A percentile compares a stretch with the other conserved stretches of the same genome.
phyloP scores from a whole-genome alignment of 1,140 invertebrate genomes.

The Danaus plexippus region DNA sequence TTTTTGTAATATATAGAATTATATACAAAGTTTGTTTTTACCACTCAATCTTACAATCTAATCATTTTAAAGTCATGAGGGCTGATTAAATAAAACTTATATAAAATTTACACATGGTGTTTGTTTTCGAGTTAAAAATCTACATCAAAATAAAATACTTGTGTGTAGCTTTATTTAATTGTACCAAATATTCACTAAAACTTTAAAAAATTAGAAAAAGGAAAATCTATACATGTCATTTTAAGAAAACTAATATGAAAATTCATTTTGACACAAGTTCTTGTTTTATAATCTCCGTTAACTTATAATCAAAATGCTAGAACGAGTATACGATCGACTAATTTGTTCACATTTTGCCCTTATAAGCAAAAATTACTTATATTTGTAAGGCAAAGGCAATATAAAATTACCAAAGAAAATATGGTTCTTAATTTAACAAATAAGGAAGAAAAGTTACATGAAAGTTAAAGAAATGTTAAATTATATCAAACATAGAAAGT shows the following conservation, averaged over 20 bases:
- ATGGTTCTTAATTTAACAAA: conserved; percentile 9
- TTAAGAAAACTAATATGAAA: conserved; percentile 34
- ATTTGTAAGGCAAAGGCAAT: conserved; percentile 13
- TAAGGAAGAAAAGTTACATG: conserved; percentile 5
- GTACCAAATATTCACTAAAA: conserved; percentile 38
- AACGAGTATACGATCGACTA: conserved; percentile 42
- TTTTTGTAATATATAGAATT: conserved; percentile 66
- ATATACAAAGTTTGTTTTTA: conserved; percentile 64
- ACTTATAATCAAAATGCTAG: conserved; percentile 39
- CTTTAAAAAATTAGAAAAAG: conserved; percentile 24
- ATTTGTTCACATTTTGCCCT: conserved; percentile 42
- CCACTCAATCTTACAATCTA: conserved; percentile 62
- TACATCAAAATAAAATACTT: conserved; percentile 48
- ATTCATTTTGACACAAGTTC: conserved; percentile 24
- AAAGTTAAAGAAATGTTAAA: conserved; percentile 2
- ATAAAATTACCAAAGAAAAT: conserved; percentile 5
- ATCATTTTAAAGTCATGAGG: conserved; percentile 62
- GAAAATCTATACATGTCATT: conserved; percentile 33
- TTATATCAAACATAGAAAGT: conserved; percentile 1
- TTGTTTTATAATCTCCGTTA: conserved; percentile 42
- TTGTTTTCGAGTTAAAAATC: conserved; percentile 48
- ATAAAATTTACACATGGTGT: conserved; percentile 59
- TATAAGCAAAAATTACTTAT: conserved; percentile 14
- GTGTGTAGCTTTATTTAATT: conserved; percentile 44
- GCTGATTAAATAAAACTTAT: conserved; percentile 66